Percentiles rank a stretch among this genome's conserved stretches.
These are phyloP conservation scores for Thalassarche chlororhynchos DNA, from an alignment of 2,113 vertebrate species.

Conservation along the genomic window DNA sequence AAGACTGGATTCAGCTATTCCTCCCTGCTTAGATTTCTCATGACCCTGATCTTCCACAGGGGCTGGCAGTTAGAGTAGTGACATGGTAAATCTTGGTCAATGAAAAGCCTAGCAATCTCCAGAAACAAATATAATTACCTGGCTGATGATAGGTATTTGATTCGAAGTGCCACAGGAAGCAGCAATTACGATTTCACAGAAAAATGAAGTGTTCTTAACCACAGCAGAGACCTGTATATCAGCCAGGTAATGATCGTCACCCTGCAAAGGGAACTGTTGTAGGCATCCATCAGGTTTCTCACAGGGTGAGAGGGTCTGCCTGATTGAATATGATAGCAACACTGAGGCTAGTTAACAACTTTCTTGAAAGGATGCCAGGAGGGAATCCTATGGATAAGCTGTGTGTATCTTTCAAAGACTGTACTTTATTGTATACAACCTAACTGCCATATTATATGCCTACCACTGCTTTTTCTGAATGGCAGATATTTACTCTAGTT, in stretches of 20 bases:
- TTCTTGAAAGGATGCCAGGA: not conserved
- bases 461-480: not conserved
- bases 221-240: not conserved
- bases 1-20: slow-evolving; percentile 31
- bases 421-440: not conserved
- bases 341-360: not conserved
- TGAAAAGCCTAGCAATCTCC: not conserved
- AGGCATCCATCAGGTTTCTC: not conserved
- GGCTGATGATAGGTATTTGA: not conserved
- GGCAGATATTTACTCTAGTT: not conserved
- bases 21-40: slow-evolving; percentile 28
- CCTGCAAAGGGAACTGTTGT: not conserved
- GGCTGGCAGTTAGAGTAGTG: not conserved
- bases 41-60: slow-evolving; percentile 4
- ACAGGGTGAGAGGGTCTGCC: not conserved
- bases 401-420: not conserved
- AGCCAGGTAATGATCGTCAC: not conserved
- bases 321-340: not conserved
- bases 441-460: not conserved
- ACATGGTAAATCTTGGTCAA: not conserved
- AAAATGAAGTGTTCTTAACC: not conserved
- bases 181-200: not conserved
- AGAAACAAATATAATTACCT: not conserved
- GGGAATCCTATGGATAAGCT: not conserved
- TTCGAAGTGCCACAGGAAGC: not conserved